Evolutionary conservation across 2,113 vertebrate genomes (phyloP).

Genomic region (Hippopotamus amphibius): DNA sequence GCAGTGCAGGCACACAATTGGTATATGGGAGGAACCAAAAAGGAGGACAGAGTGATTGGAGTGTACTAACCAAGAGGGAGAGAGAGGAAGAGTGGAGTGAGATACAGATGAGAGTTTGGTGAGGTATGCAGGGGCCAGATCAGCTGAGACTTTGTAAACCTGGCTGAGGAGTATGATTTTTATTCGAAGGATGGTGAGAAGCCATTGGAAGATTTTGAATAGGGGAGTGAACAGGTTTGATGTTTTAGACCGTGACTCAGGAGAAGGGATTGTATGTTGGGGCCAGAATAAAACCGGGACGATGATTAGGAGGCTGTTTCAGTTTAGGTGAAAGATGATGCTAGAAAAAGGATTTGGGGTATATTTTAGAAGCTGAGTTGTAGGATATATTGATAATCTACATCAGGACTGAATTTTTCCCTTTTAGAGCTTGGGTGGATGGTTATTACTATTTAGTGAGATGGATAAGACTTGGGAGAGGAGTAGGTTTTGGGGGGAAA

Average conservation of each 20-base stretch:
- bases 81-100: background rate
- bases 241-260: background rate
- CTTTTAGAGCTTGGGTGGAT: background rate
- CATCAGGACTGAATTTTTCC: background rate
- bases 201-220: background rate
- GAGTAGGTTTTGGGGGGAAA: background rate
- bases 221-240: slow-evolving; percentile 16
- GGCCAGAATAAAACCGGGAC: slow-evolving; percentile 5
- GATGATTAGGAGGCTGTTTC: background rate
- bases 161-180: slow-evolving; percentile 2
- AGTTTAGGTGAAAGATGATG: background rate
- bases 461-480: background rate
- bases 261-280: background rate
- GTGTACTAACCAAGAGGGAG: background rate
- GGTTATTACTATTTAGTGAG: background rate
- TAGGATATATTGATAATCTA: background rate
- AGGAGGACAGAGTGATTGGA: background rate
- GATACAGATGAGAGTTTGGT: background rate
- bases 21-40: background rate
- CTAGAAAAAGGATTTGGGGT: background rate
- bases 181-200: slow-evolving; percentile 19
- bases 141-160: background rate
- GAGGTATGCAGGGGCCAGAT: background rate
- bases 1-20: background rate
- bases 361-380: background rate